Conservation (phyloP, 2,113 vertebrate species). For the Nothoprocta perdicaria region DNA sequence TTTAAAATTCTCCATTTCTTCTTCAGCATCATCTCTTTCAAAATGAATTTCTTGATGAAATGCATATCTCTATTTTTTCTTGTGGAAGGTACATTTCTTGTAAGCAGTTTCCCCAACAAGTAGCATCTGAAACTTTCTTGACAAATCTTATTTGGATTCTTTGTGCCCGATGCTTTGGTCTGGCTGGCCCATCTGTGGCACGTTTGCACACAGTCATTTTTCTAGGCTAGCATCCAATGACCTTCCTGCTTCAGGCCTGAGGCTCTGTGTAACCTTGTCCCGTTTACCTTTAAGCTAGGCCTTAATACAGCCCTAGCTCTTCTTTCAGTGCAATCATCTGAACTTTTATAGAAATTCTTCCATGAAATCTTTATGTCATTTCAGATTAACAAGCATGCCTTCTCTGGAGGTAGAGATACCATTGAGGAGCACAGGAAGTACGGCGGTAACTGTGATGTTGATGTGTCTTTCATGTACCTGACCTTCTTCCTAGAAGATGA, state of each 20-base stretch:
- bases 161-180: neutral
- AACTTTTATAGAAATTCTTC: neutral
- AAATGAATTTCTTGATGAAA: neutral
- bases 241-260: neutral
- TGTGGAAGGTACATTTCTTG: neutral
- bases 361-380: neutral
- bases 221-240: neutral
- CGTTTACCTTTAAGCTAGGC: neutral
- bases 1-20: neutral
- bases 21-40: neutral
- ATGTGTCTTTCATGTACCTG: conserved; percentile 96
- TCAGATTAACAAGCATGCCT: conserved; percentile 96
- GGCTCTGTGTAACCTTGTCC: neutral
- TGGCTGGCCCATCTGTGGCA: neutral
- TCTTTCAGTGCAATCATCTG: neutral
- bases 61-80: neutral
- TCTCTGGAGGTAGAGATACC: conserved; percentile 95
- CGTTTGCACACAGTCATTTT: neutral
- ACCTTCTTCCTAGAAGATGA: conserved; percentile 98
- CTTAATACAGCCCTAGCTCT: neutral
- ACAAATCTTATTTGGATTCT: neutral
- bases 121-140: neutral
- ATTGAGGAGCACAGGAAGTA: conserved; percentile 91
- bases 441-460: conserved; percentile 92
- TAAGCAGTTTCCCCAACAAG: neutral